Evolutionary conservation across 2,113 vertebrate species (phyloP).

Genomic region (Callopanchax toddi): DNA sequence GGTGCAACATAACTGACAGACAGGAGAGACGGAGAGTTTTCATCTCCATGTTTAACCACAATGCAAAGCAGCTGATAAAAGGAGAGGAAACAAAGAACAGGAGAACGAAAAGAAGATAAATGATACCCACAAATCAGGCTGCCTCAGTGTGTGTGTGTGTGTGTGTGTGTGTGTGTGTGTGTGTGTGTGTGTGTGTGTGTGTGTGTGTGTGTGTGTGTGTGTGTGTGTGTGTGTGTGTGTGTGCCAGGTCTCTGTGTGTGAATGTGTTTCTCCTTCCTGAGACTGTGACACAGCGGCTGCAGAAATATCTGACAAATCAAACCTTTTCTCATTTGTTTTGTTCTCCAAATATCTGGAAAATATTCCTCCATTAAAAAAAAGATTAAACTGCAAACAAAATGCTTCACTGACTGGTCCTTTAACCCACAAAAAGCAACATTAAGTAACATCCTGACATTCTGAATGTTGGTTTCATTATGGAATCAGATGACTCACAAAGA

Average conservation of each 20-base stretch:
- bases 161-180: constrained; percentile 43
- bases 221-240: constrained; percentile 37
- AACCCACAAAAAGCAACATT: no score
- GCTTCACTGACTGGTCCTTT: no score
- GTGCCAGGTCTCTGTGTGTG: constrained; percentile 18
- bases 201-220: constrained; percentile 48
- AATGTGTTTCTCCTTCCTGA: constrained; percentile 27
- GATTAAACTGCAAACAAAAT: background rate
- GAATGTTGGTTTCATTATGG: no score
- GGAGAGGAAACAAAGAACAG: constrained; percentile 61
- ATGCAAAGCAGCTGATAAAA: constrained; percentile 67
- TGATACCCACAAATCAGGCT: constrained; percentile 53
- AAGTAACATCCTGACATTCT: background rate
- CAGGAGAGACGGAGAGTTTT: constrained; percentile 20
- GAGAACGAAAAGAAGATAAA: constrained; percentile 58
- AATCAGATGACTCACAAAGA: no score
- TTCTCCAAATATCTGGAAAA: background rate
- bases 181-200: constrained; percentile 30
- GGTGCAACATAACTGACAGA: constrained; percentile 47
- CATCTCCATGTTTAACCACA: constrained; percentile 43
- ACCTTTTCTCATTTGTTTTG: constrained; percentile 16
- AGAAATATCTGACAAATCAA: constrained; percentile 21
- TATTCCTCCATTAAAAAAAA: constrained; percentile 12
- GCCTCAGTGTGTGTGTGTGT: constrained; percentile 19
- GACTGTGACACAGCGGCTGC: constrained; percentile 13